These are phyloP conservation scores for Diadegma fenestrale DNA, from an alignment of 2,888 invertebrate genomes.

Conservation along the genomic window DNA sequence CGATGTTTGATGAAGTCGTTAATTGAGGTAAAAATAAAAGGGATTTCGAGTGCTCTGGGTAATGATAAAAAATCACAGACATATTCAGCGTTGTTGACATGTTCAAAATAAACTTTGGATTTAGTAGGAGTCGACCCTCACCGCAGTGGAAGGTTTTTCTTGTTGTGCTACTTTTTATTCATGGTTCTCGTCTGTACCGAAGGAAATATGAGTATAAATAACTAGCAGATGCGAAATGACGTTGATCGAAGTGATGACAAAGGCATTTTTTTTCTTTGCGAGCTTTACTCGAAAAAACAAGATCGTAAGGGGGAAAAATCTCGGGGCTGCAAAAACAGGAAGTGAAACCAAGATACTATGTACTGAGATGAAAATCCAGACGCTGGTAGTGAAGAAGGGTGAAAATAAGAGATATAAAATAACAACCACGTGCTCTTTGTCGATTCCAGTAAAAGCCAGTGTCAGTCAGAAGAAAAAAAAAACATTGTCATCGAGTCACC, in stretches of 20 bases:
- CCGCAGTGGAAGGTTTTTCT: background rate
- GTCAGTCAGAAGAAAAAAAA: constrained; percentile 49
- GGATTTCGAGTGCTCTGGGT: background rate
- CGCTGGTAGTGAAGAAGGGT: constrained; percentile 8
- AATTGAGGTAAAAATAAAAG: background rate
- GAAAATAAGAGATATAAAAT: background rate
- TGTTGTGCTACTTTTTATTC: background rate
- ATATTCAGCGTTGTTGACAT: background rate
- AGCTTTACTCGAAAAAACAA: constrained; percentile 1
- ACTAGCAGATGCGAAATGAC: background rate
- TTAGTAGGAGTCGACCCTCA: background rate
- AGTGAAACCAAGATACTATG: background rate
- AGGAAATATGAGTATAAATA: background rate
- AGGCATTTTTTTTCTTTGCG: background rate
- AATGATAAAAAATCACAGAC: background rate
- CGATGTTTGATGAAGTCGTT: background rate
- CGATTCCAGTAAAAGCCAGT: constrained; percentile 65
- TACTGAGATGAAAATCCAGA: constrained; percentile 5
- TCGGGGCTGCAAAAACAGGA: constrained; percentile 14
- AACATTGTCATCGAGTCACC: constrained; percentile 36
- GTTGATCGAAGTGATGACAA: constrained; percentile 1
- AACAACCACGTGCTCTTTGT: constrained; percentile 58
- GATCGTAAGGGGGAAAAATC: constrained; percentile 5
- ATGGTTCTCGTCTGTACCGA: background rate
- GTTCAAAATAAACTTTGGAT: background rate